A percentile compares a stretch with the other conserved stretches of the same genome.
These are phyloP conservation scores for Botrylloides violaceus DNA, from an alignment of 23 tunicate species.

Conservation along the genomic window DNA sequence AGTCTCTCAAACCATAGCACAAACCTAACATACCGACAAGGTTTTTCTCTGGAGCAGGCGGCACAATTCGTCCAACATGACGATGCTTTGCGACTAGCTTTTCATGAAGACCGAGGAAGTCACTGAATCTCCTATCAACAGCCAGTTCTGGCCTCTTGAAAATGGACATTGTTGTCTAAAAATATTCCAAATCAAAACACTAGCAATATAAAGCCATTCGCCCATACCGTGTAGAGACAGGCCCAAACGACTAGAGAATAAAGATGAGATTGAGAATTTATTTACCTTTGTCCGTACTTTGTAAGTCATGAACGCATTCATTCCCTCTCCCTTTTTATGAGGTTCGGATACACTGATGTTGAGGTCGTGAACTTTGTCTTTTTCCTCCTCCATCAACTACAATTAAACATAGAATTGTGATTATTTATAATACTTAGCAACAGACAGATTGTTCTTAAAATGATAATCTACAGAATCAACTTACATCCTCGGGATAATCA, in stretches of 20 bases:
- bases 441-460: too few species aligned
- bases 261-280: background rate
- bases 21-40: conserved; percentile 54
- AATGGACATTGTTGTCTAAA: conserved; percentile 65
- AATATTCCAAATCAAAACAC: too few species aligned
- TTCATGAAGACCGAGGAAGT: conserved; percentile 92
- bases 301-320: conserved; percentile 92
- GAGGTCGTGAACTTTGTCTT: conserved; percentile 43
- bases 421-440: too few species aligned
- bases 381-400: conserved; percentile 30
- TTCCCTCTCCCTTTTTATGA: conserved; percentile 89
- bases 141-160: conserved; percentile 68
- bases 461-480: too few species aligned
- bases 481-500: background rate
- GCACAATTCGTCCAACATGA: conserved; percentile 84
- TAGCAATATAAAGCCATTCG: too few species aligned
- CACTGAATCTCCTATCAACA: conserved; percentile 92
- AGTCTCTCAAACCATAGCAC: too few species aligned
- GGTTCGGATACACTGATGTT: conserved; percentile 78
- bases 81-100: conserved; percentile 80
- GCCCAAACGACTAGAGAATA: background rate
- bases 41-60: conserved; percentile 93
- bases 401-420: too few species aligned
- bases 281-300: conserved; percentile 57
- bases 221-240: background rate